Evolutionary conservation across 2,113 vertebrate genomes (phyloP).

Genomic region (Malurus melanocephalus): DNA sequence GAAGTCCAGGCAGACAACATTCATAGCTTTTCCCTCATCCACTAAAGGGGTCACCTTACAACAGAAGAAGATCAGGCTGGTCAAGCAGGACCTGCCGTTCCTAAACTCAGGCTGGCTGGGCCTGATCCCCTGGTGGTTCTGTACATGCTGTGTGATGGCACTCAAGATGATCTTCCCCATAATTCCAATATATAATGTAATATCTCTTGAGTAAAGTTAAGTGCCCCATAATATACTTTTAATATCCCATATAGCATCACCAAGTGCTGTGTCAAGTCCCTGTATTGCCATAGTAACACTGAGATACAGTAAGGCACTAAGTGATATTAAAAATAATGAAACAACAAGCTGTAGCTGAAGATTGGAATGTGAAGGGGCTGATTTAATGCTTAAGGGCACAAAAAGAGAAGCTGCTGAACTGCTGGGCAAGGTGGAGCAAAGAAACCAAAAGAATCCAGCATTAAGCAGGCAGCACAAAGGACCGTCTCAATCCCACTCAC

Average conservation of each 20-base stretch:
- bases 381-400: slow-evolving; percentile 2
- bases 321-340: slow-evolving; percentile 15
- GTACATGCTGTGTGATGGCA: not conserved
- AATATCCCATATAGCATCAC: not conserved
- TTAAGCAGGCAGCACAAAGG: not conserved
- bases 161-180: not conserved
- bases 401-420: not conserved
- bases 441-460: not conserved
- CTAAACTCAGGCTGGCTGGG: not conserved
- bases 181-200: not conserved
- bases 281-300: slow-evolving; percentile 21
- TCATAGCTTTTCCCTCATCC: not conserved
- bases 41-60: too few species aligned
- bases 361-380: not conserved
- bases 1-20: not conserved
- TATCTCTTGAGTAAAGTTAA: not conserved
- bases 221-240: not conserved
- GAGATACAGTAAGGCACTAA: not conserved
- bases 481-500: not conserved
- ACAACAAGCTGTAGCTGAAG: not conserved
- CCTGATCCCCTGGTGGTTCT: too few species aligned
- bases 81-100: not conserved
- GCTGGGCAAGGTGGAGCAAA: not conserved
- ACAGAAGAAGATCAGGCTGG: not conserved
- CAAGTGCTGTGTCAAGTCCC: not conserved